Evolutionary conservation across 2,797 vertebrate species (phyloP), one percentile per base, ranked within the genome.

Genomic region (Galaxias olidus): DNA sequence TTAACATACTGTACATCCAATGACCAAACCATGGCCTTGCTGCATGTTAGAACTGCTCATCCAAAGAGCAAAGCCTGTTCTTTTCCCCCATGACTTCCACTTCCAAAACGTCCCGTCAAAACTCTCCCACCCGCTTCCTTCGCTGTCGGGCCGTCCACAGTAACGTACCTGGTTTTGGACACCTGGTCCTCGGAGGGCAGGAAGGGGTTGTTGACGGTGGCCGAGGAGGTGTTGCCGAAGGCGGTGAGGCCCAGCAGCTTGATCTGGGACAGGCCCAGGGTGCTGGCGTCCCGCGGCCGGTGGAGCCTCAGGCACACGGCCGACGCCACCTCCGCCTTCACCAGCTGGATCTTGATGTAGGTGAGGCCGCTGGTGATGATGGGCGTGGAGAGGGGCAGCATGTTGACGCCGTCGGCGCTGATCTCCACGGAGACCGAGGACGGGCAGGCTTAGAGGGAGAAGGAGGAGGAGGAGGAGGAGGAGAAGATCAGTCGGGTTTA

Each of bases 381-480:
- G 0, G 98, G 98, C 0, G 95, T 96, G 58, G 98, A 98, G 75
- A 99, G 90, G 0, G 98, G 98, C 68, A 99, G 87, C 98, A 99
- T 99, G 84, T 99, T 99, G 72, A 98, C 92, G 1, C 97, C 97
- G 43, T 99, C 98, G 4, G 98, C 95, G 0, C 97, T 98, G 84
- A 99, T 95, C 94, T 99, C 98, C 86, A 99, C 95, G 1, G 98
- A 99, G n/a, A 99, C 96, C 0, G 96, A 98, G 1, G 98, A 98
- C 0, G 98, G 98, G 71, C 98, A 99, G 17, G 97, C 97, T 98
- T 30, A 30, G n/a, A 30, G 80, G 7, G 76, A 63, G 20, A 54
- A 7, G 76, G 63, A 14, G 1, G 64, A 12, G 0, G 48, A 2
- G 10, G 10, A 44, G 9, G 15, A 55, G 1, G 20, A 20, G 9